Base-by-base conservation (phyloP, 2,113 vertebrate species). In the Crotalus helleri region DNA sequence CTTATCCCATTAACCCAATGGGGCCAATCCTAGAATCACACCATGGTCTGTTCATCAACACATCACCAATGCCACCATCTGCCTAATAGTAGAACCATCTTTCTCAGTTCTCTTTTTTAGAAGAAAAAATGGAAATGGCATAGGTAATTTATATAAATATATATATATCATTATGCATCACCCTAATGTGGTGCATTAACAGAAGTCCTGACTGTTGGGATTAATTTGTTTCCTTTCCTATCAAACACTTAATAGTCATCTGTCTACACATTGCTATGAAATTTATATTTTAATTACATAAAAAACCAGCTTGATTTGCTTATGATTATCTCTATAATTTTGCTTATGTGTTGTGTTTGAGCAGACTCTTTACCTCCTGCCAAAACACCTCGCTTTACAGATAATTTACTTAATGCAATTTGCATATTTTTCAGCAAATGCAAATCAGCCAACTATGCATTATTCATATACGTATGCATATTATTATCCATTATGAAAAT, bases 401-500 rank as follows among this genome's bases (percentile, higher is more conserved):
- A 61, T 93, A 98, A 97, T 96, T 96, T 96, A 88, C 57, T 94
- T 96, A 95, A 96, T 94, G 86, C 94, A 44, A 97, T 97, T 97
- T 97, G 91, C 94, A 97, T 96, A 95, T 95, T 96, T 97, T 95
- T 96, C 95, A 96, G 91, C 95, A 93, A 94, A 94, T 95, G 94
- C 59, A 95, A 95, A 95, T 96, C 93, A 95, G 91, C 95, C 95
- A 96, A 94, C 74, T 90, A 97, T 97, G 90, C 92, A 96, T 97
- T 97, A 97, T 97, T 97, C 95, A 96, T 96, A 13, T 81, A 3
- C 33, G 9, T 21, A 39, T 39, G n/a, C 69, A 81, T 81, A 39
- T 39, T 81, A 95, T 95, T 94, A 94, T 95, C 92, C 93, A n/a
- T n/a, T 57, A 9, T 53, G 94, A 91, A 96, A 64, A 96, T 94